These are phyloP conservation scores for Callocephalon fimbriatum DNA, from an alignment of 2,113 vertebrate species.

Conservation along the genomic window DNA sequence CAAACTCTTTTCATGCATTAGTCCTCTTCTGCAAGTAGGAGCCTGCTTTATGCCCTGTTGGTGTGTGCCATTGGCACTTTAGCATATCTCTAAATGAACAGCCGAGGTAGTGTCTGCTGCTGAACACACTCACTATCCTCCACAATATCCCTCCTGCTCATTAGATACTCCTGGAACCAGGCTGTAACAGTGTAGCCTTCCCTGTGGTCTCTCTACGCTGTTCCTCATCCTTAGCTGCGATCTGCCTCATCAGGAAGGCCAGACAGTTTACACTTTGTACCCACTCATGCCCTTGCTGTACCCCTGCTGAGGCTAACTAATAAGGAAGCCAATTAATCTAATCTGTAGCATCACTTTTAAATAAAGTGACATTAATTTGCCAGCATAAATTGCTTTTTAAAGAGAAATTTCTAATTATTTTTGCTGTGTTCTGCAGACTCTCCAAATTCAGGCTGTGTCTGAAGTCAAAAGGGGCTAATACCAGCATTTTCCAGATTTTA, in stretches of 20 bases:
- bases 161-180: neutral
- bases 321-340: slow-evolving; percentile 21
- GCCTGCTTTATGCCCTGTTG: neutral
- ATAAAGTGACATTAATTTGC: neutral
- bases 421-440: neutral
- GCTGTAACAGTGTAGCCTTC: neutral
- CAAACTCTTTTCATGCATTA: neutral
- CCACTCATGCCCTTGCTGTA: neutral
- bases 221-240: neutral
- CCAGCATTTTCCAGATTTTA: neutral
- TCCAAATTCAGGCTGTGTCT: neutral
- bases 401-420: slow-evolving; percentile 5
- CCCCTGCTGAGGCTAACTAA: slow-evolving; percentile 6
- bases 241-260: neutral
- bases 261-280: neutral
- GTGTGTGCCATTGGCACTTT: rapidly evolving
- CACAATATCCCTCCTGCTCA: neutral
- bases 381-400: neutral
- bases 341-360: neutral
- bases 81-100: neutral
- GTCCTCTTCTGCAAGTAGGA: neutral
- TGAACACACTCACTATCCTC: neutral
- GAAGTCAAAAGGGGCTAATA: neutral
- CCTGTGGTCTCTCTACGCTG: neutral
- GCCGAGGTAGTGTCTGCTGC: neutral